Percentiles rank a stretch among this genome's conserved stretches.
Evolutionary conservation across 2,113 vertebrate species (phyloP).

Genomic region (Ondatra zibethicus): DNA sequence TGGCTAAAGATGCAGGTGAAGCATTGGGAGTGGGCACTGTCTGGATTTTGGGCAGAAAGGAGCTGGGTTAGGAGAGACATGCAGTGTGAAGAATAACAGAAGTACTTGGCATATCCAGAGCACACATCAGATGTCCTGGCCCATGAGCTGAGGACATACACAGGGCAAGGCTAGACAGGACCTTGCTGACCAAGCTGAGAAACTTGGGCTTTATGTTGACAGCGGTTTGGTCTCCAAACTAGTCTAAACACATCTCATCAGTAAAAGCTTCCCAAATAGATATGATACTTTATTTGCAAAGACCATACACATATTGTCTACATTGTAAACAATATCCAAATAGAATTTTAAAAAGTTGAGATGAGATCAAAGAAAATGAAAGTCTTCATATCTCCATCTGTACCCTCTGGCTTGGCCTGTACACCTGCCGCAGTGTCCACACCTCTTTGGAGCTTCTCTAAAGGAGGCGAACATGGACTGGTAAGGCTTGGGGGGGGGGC

Average conservation of each 20-base stretch:
- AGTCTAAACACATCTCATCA: neutral
- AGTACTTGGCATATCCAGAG: neutral
- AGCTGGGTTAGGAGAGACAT: neutral
- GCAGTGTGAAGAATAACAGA: neutral
- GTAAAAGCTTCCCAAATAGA: neutral
- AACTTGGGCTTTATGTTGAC: neutral
- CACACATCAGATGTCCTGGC: neutral
- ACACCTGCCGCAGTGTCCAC: neutral
- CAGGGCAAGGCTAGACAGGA: neutral
- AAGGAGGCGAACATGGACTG: neutral
- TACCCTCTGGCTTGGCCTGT: neutral
- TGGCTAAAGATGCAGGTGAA: neutral
- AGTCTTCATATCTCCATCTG: neutral
- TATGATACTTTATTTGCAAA: neutral
- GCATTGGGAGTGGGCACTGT: neutral
- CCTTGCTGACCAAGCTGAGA: neutral
- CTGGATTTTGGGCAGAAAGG: neutral
- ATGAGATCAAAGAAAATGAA: neutral
- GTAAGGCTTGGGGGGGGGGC: neutral
- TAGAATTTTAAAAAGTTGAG: neutral
- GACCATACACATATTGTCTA: neutral
- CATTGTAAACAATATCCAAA: neutral
- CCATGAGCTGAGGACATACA: rapidly evolving
- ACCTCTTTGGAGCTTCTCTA: neutral
- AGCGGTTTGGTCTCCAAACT: neutral